Percentiles rank a stretch among this genome's conserved stretches.
Conservation (phyloP, 2,113 vertebrate species). For the Macroglossus sobrinus region DNA sequence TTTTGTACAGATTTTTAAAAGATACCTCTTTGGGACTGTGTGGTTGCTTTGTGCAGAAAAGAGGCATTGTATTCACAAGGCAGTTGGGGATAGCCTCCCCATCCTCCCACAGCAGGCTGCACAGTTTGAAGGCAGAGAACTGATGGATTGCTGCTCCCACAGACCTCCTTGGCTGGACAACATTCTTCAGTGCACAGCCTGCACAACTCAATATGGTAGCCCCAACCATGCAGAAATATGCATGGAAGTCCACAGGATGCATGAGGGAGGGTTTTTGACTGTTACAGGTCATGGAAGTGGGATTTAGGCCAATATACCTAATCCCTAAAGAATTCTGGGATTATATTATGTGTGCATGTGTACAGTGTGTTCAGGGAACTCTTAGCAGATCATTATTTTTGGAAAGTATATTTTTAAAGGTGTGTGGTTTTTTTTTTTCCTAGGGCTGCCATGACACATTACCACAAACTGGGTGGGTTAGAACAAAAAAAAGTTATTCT, state of each 20-base stretch:
- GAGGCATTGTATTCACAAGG: neutral
- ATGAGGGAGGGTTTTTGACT: neutral
- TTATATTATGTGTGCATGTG: neutral
- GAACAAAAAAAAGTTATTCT: neutral
- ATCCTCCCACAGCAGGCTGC: neutral
- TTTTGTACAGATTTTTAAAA: neutral
- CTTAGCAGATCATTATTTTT: neutral
- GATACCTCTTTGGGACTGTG: neutral
- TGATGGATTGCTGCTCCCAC: neutral
- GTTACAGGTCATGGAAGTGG: neutral
- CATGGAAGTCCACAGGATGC: neutral
- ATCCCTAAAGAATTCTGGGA: neutral
- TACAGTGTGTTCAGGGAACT: neutral
- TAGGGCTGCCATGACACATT: neutral
- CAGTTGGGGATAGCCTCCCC: neutral
- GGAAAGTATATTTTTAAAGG: neutral
- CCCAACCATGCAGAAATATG: neutral
- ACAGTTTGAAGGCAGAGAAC: neutral
- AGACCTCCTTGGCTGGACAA: neutral
- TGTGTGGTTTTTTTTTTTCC: neutral
- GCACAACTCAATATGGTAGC: neutral
- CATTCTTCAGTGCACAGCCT: neutral
- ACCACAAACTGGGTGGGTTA: neutral
- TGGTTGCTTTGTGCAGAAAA: neutral
- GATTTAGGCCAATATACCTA: neutral